Percentiles rank a stretch among this genome's conserved stretches.
Evolutionary conservation across 2,113 vertebrate genomes (phyloP).

Genomic region (Alexandromys fortis): DNA sequence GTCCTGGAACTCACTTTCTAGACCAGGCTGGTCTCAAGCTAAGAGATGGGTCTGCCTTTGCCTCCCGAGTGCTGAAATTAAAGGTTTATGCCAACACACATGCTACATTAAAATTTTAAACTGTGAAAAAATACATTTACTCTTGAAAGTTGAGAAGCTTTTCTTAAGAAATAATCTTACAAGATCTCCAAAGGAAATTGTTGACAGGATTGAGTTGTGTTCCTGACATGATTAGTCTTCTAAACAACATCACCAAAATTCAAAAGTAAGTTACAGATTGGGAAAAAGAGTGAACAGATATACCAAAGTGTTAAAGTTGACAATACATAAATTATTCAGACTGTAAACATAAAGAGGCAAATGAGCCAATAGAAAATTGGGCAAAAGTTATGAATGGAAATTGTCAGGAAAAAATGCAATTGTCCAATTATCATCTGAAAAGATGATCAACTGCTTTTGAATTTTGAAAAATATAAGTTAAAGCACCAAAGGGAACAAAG

Average conservation of each 20-base stretch:
- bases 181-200: neutral
- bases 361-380: neutral
- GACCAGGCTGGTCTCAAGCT: neutral
- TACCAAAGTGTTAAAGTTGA: neutral
- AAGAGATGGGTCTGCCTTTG: neutral
- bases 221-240: neutral
- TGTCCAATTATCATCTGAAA: conserved; percentile 2
- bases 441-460: neutral
- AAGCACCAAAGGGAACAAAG: neutral
- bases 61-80: neutral
- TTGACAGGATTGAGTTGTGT: neutral
- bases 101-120: neutral
- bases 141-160: neutral
- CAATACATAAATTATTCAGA: conserved; percentile 5
- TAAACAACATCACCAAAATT: neutral
- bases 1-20: neutral
- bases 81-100: neutral
- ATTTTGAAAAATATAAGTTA: conserved; percentile 45
- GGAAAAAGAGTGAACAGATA: neutral
- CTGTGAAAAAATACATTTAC: neutral
- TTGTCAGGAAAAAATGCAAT: neutral
- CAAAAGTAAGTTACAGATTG: conserved; percentile 14
- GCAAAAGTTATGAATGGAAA: neutral
- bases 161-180: neutral
- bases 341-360: neutral